phyloP scores from a whole-genome alignment of 2,888 invertebrate genomes.

The Melinaea menophilus region DNA sequence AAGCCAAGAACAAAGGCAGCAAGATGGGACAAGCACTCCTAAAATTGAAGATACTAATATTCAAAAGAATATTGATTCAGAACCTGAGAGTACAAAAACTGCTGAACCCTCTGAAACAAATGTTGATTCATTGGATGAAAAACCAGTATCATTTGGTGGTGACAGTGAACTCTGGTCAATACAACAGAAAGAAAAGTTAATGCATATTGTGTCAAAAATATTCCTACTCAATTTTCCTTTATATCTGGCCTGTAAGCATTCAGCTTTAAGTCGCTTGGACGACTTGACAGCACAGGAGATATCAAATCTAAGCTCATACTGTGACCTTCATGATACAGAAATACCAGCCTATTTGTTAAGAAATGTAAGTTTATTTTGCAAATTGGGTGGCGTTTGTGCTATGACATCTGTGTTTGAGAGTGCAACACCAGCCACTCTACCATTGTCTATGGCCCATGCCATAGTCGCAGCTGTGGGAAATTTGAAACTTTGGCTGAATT shows the following conservation, averaged over 20 bases:
- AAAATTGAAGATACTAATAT: constrained; percentile 44
- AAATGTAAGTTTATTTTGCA: constrained; percentile 96
- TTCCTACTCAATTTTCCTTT: constrained; percentile 94
- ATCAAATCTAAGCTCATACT: constrained; percentile 86
- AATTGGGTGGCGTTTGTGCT: constrained; percentile 91
- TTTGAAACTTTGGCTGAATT: constrained; percentile 95
- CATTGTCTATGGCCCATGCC: constrained; percentile 93
- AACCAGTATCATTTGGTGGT: constrained; percentile 44
- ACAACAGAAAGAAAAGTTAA: constrained; percentile 91
- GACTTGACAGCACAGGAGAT: constrained; percentile 91
- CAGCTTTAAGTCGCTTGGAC: constrained; percentile 87
- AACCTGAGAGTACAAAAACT: constrained; percentile 42
- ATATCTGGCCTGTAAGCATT: constrained; percentile 91
- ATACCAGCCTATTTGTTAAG: constrained; percentile 92
- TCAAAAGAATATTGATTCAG: constrained; percentile 42
- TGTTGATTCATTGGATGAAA: constrained; percentile 31
- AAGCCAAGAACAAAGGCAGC: constrained; percentile 47
- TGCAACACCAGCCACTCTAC: constrained; percentile 84
- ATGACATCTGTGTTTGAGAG: constrained; percentile 92
- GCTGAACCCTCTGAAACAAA: constrained; percentile 31
- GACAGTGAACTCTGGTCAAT: constrained; percentile 82
- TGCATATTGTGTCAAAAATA: constrained; percentile 90
- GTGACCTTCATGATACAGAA: constrained; percentile 96
- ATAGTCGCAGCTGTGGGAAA: constrained; percentile 95
- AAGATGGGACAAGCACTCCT: constrained; percentile 43